phyloP scores from a whole-genome alignment of 2,888 invertebrate genomes.

The Melipona bicolor region DNA sequence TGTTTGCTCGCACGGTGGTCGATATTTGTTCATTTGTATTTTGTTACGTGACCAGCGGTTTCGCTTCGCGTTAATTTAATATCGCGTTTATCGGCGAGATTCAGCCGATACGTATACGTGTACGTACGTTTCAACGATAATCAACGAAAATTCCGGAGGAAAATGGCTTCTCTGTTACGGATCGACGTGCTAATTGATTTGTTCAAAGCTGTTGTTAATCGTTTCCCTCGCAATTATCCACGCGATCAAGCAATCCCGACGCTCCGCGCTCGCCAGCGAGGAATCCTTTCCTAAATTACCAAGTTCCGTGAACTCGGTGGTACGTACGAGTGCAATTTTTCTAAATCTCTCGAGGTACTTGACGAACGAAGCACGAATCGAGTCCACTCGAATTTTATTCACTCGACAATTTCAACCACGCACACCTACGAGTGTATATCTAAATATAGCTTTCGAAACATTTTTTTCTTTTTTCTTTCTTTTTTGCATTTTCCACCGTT shows the following conservation, averaged over 20 bases:
- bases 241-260: background rate
- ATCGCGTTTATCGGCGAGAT: background rate
- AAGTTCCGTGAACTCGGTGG: too few species aligned
- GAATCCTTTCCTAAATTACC: background rate
- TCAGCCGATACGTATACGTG: background rate
- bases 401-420: background rate
- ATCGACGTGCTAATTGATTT: too few species aligned
- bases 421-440: background rate
- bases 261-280: background rate
- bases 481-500: background rate
- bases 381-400: background rate
- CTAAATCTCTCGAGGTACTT: background rate
- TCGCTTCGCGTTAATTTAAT: slow-evolving; percentile 17
- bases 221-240: too few species aligned
- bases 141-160: background rate
- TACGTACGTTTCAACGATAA: background rate
- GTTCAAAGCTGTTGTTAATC: too few species aligned
- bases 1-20: slow-evolving; percentile 1
- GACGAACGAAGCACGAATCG: background rate
- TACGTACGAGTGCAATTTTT: background rate
- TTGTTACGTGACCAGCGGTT: slow-evolving; percentile 17
- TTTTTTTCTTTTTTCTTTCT: background rate
- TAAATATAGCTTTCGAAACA: background rate
- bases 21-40: slow-evolving; percentile 38
- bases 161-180: background rate